Evolutionary conservation across 2,113 vertebrate genomes (phyloP).

Genomic region (Cyanocitta stelleri): DNA sequence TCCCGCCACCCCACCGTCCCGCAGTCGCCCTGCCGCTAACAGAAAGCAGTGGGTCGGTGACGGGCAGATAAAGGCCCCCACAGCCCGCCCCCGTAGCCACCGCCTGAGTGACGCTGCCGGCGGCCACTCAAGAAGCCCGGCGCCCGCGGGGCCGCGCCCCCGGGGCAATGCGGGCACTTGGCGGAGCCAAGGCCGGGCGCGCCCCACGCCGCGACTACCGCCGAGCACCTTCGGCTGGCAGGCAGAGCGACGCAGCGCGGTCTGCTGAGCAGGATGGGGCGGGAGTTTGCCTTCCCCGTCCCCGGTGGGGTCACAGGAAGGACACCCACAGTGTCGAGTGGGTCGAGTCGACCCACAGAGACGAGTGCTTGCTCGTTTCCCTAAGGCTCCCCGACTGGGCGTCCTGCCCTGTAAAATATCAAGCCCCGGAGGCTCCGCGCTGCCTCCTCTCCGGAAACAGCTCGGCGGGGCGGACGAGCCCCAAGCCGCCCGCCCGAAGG

Average conservation of each 20-base stretch:
- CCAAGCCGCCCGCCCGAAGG: not conserved
- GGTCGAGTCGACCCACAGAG: no score
- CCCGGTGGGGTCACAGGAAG: not conserved
- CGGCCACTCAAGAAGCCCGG: not conserved
- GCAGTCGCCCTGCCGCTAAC: fast-evolving
- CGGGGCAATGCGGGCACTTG: not conserved
- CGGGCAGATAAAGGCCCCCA: not conserved
- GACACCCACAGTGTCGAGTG: no score
- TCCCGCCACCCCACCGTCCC: fast-evolving
- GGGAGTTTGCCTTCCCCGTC: not conserved
- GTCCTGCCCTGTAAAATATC: not conserved
- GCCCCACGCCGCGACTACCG: not conserved
- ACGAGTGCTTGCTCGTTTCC: not conserved
- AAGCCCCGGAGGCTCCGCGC: not conserved
- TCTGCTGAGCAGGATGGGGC: no score
- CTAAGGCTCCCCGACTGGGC: not conserved
- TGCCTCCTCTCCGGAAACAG: not conserved
- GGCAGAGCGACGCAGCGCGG: fast-evolving
- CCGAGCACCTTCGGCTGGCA: not conserved
- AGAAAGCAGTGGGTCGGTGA: fast-evolving
- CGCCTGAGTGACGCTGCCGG: not conserved
- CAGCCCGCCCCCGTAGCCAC: not conserved
- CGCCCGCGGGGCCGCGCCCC: not conserved
- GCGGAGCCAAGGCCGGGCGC: not conserved
- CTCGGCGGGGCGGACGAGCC: not conserved